Evolutionary conservation across 2,113 vertebrate genomes (phyloP).

Genomic region (Thalassarche chlororhynchos): DNA sequence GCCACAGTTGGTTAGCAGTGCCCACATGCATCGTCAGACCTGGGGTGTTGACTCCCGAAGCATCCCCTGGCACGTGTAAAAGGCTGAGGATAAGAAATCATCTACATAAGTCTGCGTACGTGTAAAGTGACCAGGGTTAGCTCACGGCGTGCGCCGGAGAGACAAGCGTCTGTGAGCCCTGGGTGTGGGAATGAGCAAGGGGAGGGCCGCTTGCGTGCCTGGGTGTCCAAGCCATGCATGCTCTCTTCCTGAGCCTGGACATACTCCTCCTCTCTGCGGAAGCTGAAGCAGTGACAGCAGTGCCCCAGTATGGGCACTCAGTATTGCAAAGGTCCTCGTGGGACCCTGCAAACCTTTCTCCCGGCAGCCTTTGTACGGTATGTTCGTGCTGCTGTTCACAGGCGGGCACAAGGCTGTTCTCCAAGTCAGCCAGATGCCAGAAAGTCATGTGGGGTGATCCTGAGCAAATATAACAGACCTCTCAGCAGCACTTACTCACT

Average conservation of each 20-base stretch:
- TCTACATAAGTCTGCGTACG: neutral
- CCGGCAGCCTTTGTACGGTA: neutral
- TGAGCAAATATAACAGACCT: neutral
- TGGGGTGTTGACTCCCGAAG: neutral
- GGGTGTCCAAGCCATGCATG: rapidly evolving
- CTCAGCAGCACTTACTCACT: neutral
- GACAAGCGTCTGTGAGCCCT: neutral
- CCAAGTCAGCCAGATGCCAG: conserved; percentile 40
- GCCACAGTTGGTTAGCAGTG: neutral
- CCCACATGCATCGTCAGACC: rapidly evolving
- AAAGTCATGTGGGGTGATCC: conserved; percentile 33
- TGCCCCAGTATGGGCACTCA: neutral
- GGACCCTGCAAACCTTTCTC: neutral
- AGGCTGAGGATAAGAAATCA: neutral
- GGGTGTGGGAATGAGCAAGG: neutral
- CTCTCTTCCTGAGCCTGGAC: neutral
- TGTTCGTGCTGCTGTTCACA: neutral
- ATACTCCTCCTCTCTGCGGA: neutral
- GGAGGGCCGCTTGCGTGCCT: neutral
- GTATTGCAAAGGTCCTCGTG: neutral
- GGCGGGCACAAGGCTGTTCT: neutral
- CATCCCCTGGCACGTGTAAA: neutral
- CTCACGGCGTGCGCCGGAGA: rapidly evolving
- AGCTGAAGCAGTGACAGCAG: neutral
- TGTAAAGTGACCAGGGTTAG: rapidly evolving